Base-by-base conservation (phyloP, 2,888 invertebrate genomes). In the Aporophyla lueneburgensis region DNA sequence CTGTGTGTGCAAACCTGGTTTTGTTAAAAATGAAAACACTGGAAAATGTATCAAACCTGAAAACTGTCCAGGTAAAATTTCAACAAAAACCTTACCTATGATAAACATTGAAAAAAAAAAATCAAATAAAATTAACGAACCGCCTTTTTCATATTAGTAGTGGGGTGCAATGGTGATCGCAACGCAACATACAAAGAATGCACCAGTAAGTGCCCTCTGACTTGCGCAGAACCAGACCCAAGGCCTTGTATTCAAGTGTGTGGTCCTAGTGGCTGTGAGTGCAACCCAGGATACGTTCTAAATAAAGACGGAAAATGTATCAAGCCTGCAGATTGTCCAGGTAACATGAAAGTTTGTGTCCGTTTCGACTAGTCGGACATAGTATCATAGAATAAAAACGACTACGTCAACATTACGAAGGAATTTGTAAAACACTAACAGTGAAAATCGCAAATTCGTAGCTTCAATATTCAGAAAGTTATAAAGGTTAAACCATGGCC, bases 1-100 rank as follows among this genome's bases (percentile, higher is more conserved):
- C 1, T 93, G 92, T 62, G 84, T 86, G 19, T 93, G 93, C 63
- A 79, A 69, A 21, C n/a, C 43, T 16, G 79, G 33, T 21, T 46
- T n/a, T 43, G 54, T 71, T 16, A 9, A 27, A 27, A 71, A 71
- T 54, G 27, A 27, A 27, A 43, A 71, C 0, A 24, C 6, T 33
- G 54, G 54, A 43, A 68, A 56, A 68, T 76, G 76, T 61, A 16
- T 76, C 12, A 76, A 49, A 21, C 76, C 46, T 33, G 53, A 66
- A 1, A 33, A 4, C 2, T 76, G 76, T 54, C 53, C 59, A 27
- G 67, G 76, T 76, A 66, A 65, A 4, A 24, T 65, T 65, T 19
- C 19, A n/a, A 46, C 43, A 24, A 43, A 5, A 24, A 24, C 24
- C 43, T 43, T 46, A 10, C 10, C 16, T 24, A n/a, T 16, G 16